Evolutionary conservation across 2,113 vertebrate species (phyloP).

Genomic region (Camelus dromedarius): DNA sequence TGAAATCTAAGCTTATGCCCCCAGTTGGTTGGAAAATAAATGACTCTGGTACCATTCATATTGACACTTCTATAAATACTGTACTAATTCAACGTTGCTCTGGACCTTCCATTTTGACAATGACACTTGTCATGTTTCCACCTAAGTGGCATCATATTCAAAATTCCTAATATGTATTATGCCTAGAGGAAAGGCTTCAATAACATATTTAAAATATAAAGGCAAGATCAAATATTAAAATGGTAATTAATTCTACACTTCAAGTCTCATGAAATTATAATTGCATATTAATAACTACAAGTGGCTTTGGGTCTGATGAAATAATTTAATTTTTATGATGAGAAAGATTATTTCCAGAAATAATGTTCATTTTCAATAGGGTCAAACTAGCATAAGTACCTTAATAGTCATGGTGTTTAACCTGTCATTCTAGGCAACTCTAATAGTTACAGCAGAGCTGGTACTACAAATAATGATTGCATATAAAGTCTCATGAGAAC

Average conservation of each 20-base stretch:
- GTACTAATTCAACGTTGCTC: slow-evolving; percentile 57
- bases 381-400: background rate
- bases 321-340: slow-evolving; percentile 55
- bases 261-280: slow-evolving; percentile 75
- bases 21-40: slow-evolving; percentile 57
- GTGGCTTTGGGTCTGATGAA: slow-evolving; percentile 55
- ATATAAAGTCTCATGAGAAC: background rate
- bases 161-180: background rate
- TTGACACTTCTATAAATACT: slow-evolving; percentile 64
- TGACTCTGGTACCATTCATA: background rate
- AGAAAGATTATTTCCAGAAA: slow-evolving; percentile 17
- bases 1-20: slow-evolving; percentile 30
- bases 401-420: background rate
- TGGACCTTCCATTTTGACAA: background rate
- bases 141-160: slow-evolving; percentile 54
- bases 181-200: slow-evolving; percentile 53
- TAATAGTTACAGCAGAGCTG: background rate
- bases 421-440: background rate
- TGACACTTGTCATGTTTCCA: slow-evolving; percentile 9
- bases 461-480: background rate
- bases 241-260: slow-evolving; percentile 77
- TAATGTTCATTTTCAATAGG: background rate
- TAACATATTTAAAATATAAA: slow-evolving; percentile 66
- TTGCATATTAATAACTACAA: slow-evolving; percentile 69
- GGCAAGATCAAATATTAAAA: slow-evolving; percentile 78